Base-by-base conservation (phyloP, 2,113 vertebrate genomes). In the Chaetops frenatus region DNA sequence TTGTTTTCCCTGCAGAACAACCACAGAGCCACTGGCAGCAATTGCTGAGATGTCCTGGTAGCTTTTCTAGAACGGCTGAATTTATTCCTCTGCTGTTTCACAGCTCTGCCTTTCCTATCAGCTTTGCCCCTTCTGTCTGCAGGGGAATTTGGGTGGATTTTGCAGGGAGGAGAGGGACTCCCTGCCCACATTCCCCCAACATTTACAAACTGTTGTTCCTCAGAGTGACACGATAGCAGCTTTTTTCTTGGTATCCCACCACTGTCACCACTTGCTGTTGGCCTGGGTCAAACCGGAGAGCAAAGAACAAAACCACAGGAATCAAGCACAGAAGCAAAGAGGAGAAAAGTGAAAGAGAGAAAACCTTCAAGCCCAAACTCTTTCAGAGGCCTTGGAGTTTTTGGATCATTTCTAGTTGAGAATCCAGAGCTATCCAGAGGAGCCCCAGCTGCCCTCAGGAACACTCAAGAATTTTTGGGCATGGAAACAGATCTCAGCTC, bases 201-300 rank as follows among this genome's bases (percentile, higher is more conserved):
- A 56, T 31, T 13, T 73, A 23, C 20, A 61, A 50, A 44, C 13
- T 38, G 15, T 2, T 2, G 35, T 83, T 48, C 40, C 48, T 78
- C 7, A 3, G 19, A 80, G 23, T 23, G 18, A 51, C 50, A 53
- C 0, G 0, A 71, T 33, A 84, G n/a, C 36, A 28, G 25, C 4
- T 36, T 56, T 45, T 53, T 45, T 29, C 24, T 45, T 29, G 27
- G 42, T 4, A 4, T 77, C 70, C 66, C 70, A n/a, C 28, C 4
- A 1, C 58, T 74, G 25, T 10, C 4, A 11, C 6, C 27, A 1
- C 38, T 81, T 38, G 48, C n/a, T 76, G 60, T 42, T 58, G 69
- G 48, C 23, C 48, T 54, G 40, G 35, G 42, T 29, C n/a, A 85
- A 24, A 56, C n/a, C 70, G 65, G 42, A 40, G 22, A 23, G 35